These are phyloP conservation scores for Melanostoma scalare DNA, from an alignment of 2,888 invertebrate genomes.

Conservation along the genomic window DNA sequence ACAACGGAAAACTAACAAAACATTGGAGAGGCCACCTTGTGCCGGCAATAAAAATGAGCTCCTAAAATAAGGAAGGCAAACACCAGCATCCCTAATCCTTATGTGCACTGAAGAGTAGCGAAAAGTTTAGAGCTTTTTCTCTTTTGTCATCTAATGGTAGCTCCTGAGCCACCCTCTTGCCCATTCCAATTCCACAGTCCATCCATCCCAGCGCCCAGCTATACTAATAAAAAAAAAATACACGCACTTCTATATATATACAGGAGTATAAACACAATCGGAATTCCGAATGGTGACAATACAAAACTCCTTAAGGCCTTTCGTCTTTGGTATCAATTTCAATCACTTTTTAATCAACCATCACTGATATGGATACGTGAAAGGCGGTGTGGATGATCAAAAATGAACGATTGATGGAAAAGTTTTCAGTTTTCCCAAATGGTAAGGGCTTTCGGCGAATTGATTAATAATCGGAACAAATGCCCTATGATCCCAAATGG, in stretches of 20 bases:
- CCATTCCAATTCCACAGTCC: no score
- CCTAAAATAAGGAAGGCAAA: conserved; percentile 11
- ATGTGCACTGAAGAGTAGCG: conserved; percentile 42
- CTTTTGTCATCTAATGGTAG: conserved; percentile 55
- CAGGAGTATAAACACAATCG: conserved; percentile 56
- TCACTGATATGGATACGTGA: conserved; percentile 48
- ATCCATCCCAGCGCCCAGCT: not conserved
- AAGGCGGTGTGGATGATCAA: conserved; percentile 21
- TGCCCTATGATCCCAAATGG: conserved; percentile 57
- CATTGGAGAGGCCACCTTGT: conserved; percentile 61
- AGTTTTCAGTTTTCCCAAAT: conserved; percentile 6
- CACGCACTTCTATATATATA: conserved; percentile 26
- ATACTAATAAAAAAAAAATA: conserved; percentile 38
- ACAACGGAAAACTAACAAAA: conserved; percentile 55
- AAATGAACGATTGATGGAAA: conserved; percentile 32
- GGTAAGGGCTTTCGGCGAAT: conserved; percentile 26
- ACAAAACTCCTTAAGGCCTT: conserved; percentile 31
- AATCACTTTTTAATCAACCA: conserved; percentile 69
- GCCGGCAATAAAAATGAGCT: conserved; percentile 69
- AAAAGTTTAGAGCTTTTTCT: conserved; percentile 42
- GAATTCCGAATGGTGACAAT: conserved; percentile 56
- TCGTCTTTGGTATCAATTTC: conserved; percentile 63
- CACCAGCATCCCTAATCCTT: conserved; percentile 33
- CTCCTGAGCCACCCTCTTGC: no score
- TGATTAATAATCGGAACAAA: conserved; percentile 60